These are phyloP conservation scores for Sceloporus undulatus DNA, from an alignment of 2,113 vertebrate species.

Conservation along the genomic window DNA sequence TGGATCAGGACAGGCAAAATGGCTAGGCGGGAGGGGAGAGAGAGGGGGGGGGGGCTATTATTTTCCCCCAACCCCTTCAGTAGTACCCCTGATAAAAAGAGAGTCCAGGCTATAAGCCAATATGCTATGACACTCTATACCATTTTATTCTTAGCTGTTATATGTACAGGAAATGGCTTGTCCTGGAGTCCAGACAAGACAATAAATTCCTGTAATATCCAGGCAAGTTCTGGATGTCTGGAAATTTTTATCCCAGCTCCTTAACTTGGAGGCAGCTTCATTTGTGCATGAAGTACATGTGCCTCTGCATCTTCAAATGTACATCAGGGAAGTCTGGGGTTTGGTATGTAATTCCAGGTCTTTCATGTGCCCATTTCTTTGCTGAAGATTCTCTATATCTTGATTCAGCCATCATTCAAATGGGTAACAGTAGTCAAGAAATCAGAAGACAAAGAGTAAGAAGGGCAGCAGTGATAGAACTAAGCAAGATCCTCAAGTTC, in stretches of 20 bases:
- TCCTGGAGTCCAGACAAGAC: slow-evolving; percentile 37
- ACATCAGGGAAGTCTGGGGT: not conserved
- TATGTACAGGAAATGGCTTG: slow-evolving; percentile 28
- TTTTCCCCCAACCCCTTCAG: not conserved
- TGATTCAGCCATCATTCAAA: no score
- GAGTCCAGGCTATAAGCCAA: not conserved
- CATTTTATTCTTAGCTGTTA: slow-evolving; percentile 26
- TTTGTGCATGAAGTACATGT: not conserved
- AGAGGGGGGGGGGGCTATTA: no score
- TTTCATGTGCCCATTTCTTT: not conserved
- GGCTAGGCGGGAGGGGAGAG: not conserved
- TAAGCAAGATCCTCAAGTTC: no score
- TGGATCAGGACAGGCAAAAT: no score
- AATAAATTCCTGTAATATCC: slow-evolving; percentile 38
- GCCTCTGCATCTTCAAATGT: no score
- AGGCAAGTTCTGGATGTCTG: slow-evolving; percentile 27
- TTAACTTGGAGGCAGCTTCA: not conserved
- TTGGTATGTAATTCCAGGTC: not conserved
- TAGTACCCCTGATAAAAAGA: no score
- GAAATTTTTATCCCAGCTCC: slow-evolving; percentile 13
- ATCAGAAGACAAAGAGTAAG: no score
- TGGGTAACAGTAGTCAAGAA: no score
- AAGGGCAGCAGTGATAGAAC: no score
- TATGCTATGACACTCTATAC: not conserved
- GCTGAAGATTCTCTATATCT: no score